Conservation (phyloP, 1,140 invertebrate species). For the Ephestia elutella region DNA sequence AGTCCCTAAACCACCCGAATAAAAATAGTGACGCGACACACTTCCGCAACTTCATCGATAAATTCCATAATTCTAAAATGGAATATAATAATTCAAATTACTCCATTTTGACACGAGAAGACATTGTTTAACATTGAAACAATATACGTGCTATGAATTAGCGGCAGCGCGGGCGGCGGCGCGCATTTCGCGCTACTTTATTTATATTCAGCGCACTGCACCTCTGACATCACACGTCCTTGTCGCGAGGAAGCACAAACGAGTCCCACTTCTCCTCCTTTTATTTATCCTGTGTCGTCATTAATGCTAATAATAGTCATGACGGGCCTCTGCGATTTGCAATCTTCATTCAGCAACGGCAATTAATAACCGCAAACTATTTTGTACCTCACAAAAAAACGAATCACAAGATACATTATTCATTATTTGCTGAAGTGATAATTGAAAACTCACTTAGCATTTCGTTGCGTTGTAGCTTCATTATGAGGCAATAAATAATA, state of each 20-base stretch:
- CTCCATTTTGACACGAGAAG: constrained; percentile 8
- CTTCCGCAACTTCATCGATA: neutral
- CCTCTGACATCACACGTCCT: constrained; percentile 67
- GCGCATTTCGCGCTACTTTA: constrained; percentile 46
- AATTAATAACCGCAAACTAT: constrained; percentile 19
- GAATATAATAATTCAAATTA: neutral
- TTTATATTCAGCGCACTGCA: constrained; percentile 49
- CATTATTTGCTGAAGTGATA: neutral
- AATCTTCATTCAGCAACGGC: constrained; percentile 15
- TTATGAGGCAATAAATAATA: neutral
- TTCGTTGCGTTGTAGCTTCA: constrained; percentile 1
- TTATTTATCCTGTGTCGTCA: constrained; percentile 68
- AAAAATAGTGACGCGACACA: neutral
- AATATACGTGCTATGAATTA: constrained; percentile 54
- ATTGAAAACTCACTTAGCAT: neutral
- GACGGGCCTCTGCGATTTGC: constrained; percentile 16
- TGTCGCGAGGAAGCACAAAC: constrained; percentile 56
- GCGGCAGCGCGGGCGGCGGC: constrained; percentile 32
- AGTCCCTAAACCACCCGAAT: too few relatives aligned
- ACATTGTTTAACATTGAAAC: constrained; percentile 46
- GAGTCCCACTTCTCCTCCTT: constrained; percentile 60
- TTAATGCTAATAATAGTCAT: constrained; percentile 49
- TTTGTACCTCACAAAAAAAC: constrained; percentile 3
- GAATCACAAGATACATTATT: constrained; percentile 1
- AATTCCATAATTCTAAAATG: constrained; percentile 1